These are phyloP conservation scores for Cheirogaleus major DNA, from an alignment of 2,797 vertebrate genomes.

Conservation along the genomic window DNA sequence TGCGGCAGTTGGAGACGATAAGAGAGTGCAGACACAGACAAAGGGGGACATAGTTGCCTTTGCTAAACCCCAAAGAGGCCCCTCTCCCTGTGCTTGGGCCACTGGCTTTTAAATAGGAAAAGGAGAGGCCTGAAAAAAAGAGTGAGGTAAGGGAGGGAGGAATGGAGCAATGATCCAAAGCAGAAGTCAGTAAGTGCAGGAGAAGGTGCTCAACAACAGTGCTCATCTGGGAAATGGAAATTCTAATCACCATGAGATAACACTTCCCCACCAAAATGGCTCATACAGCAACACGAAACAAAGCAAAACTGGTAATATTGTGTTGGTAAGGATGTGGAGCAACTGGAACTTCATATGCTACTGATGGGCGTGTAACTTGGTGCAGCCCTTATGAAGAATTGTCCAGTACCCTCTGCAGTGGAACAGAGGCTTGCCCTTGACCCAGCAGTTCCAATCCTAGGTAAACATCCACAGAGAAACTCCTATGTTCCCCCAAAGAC, in stretches of 20 bases:
- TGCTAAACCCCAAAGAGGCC: conserved; percentile 8
- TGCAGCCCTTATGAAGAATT: not conserved
- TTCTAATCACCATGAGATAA: not conserved
- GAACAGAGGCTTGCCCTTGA: not conserved
- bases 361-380: not conserved
- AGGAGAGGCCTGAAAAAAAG: not conserved
- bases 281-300: not conserved
- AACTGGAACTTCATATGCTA: not conserved
- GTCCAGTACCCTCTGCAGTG: not conserved
- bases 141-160: not conserved
- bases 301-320: not conserved
- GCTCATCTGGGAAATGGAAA: not conserved
- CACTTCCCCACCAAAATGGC: not conserved
- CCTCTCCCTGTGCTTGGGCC: not conserved
- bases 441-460: not conserved
- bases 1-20: not conserved
- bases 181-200: not conserved
- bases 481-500: not conserved
- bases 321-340: not conserved
- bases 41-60: not conserved
- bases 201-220: not conserved
- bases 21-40: not conserved
- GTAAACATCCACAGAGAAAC: not conserved
- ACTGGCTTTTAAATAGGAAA: conserved; percentile 45
- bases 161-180: not conserved